Base-by-base conservation (phyloP, 1,140 invertebrate genomes). In the Plodia interpunctella region DNA sequence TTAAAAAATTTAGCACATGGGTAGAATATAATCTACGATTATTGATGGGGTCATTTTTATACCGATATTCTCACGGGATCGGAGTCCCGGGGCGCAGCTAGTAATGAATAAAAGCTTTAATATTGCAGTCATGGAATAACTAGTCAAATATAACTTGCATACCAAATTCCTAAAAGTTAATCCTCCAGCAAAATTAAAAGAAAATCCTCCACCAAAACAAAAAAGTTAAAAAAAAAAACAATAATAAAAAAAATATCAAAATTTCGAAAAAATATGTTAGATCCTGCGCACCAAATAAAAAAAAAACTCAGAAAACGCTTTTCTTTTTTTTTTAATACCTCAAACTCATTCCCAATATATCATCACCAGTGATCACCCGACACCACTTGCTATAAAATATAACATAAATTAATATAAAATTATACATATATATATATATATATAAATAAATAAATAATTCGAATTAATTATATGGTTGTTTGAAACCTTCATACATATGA, bases 311-410 rank as follows among this genome's bases (percentile, higher is more conserved):
- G n/a, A 25, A 53, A 53, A 1, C 18, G 0, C 2, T 20, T 52
- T 52, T 21, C 1, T 0, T 1, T 21, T 55, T 25, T 25, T 60
- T 55, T 65, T 49, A 60, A 78, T 90, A 90, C 89, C 89, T 90
- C 81, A 90, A 65, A 81, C 83, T 90, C 89, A 90, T 90, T 88
- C 79, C 80, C 77, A 90, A 78, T 60, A 90, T 90, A 87, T 90
- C 88, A 78, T 90, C 89, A 68, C 89, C 89, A 28, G 89, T 90
- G 77, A 90, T 77, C 72, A 80, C 81, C 85, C 85, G 85, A 88
- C 85, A 87, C 85, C 85, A 85, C 83, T 87, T 85, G 82, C 85
- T 88, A 88, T 74, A 79, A 80, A 73, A 78, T 65, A 78, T 15
- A 44, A 44, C 10, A 44, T 44, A 44, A 44, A 44, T 44, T 44